Percentiles rank a stretch among this genome's conserved stretches.
These are phyloP conservation scores for Tupaia tana DNA, from an alignment of 2,113 vertebrate species.

Conservation along the genomic window DNA sequence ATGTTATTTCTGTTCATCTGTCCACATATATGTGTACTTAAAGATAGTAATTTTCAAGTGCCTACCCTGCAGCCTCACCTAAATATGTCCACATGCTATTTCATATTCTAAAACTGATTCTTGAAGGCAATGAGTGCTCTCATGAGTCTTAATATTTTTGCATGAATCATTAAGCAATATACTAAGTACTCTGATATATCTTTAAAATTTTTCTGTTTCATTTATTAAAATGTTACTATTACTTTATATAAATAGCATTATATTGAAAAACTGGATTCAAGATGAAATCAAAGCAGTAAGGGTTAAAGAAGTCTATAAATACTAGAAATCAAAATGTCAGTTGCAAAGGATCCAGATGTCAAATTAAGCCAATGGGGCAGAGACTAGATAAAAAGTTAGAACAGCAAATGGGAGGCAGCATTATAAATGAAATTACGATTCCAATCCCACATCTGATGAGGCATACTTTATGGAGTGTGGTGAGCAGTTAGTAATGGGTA, in stretches of 20 bases:
- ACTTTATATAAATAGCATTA: not conserved
- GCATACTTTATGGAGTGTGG: not conserved
- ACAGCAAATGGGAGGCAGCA: not conserved
- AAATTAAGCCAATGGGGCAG: not conserved
- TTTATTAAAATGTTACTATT: not conserved
- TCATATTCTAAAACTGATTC: not conserved
- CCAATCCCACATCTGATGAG: not conserved
- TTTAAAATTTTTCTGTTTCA: not conserved
- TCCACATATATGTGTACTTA: not conserved
- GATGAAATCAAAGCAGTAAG: not conserved
- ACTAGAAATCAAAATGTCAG: not conserved
- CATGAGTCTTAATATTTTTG: not conserved
- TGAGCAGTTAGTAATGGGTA: not conserved
- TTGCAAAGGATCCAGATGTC: not conserved
- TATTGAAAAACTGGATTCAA: conserved; percentile 19
- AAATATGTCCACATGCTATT: not conserved
- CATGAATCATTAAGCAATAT: not conserved
- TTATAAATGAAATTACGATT: not conserved
- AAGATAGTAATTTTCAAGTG: not conserved
- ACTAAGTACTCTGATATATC: not conserved
- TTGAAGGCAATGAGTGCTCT: not conserved
- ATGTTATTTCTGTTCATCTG: not conserved
- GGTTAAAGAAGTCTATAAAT: not conserved
- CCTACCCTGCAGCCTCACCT: not conserved
- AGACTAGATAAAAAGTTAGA: not conserved